Evolutionary conservation across 35 echinoderm and acorn worm species (phyloP), one percentile per base, ranked within the genome.

Genomic region (Lytechinus pictus): DNA sequence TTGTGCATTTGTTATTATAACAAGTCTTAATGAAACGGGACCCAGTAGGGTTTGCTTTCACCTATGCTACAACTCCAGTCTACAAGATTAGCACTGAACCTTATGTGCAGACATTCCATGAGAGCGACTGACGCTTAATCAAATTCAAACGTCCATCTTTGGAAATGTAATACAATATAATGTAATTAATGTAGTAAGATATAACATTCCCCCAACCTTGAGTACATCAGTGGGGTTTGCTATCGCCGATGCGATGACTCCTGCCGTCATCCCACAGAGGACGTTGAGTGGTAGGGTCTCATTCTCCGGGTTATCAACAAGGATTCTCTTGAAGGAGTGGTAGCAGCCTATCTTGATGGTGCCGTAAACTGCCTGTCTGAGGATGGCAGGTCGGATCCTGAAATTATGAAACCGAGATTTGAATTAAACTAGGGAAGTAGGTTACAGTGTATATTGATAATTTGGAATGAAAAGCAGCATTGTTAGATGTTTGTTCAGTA

Each of bases 291-390:
- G 96, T 86, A 99, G 94, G 4, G 96, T 97, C 52, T 99, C 98
- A 72, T 99, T 94, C 91, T 97, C 95, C 1, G 97, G 97, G 58
- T 96, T 99, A 54, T 97, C 97, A 11, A 99, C 98, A 12, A 96
- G 92, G 11, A 99, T 60, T 27, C 98, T 96, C 89, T 99, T 99
- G 93, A 99, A 98, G 66, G 96, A 95, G 86, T 99, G 98, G 95
- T 99, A 99, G 89, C 97, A 99, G 54, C 98, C 98, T 27, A 99
- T 99, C 94, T 99, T 99, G 53, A 99, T 97, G 24, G 98, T 99
- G 27, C 98, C 98, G 29, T 99, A 99, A 3, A 97, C 97, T 0
- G 98, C 97, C 72, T 99, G 98, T 55, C 98, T 72, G 94, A 99
- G 91, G 56, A 99, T 89, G 28, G 98, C 98, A 86, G 98, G 97